Evolutionary conservation across 2,113 vertebrate genomes (phyloP).

Genomic region (Calidris pugnax): DNA sequence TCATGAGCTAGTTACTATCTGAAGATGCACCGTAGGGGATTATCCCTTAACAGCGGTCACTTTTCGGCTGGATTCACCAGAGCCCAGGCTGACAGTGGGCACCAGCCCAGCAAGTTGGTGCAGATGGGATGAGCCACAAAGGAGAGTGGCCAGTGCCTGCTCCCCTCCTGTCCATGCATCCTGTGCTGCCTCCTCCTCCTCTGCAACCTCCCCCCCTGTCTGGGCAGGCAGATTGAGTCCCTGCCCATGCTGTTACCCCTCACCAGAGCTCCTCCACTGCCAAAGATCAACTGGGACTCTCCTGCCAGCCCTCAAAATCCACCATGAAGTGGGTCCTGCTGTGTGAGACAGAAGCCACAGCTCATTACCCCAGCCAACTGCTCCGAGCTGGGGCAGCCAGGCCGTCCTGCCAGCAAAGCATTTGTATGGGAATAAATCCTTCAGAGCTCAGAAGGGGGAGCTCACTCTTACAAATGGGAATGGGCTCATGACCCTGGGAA

Average conservation of each 20-base stretch:
- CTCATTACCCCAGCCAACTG: not conserved
- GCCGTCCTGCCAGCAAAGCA: not conserved
- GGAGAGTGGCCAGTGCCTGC: accelerated
- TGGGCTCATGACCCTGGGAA: not conserved
- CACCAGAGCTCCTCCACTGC: not conserved
- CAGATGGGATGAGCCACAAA: accelerated
- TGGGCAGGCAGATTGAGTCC: not conserved
- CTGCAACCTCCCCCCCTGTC: not conserved
- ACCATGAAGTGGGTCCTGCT: accelerated
- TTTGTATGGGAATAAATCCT: not conserved
- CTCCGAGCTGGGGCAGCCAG: not conserved
- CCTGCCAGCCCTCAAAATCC: not conserved
- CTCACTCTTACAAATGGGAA: not conserved
- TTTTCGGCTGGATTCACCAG: not conserved
- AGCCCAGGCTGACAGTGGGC: not conserved
- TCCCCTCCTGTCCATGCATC: not conserved
- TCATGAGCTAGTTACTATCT: not conserved
- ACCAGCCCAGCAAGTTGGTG: not conserved
- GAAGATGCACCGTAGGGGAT: not conserved
- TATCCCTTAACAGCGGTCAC: not conserved
- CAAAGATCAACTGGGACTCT: not conserved
- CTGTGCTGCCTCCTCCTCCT: not conserved
- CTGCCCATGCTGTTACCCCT: accelerated
- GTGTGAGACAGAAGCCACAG: accelerated
- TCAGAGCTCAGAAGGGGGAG: not conserved